phyloP scores from a whole-genome alignment of 2,113 vertebrate species.

The Rhinolophus ferrumequinum region DNA sequence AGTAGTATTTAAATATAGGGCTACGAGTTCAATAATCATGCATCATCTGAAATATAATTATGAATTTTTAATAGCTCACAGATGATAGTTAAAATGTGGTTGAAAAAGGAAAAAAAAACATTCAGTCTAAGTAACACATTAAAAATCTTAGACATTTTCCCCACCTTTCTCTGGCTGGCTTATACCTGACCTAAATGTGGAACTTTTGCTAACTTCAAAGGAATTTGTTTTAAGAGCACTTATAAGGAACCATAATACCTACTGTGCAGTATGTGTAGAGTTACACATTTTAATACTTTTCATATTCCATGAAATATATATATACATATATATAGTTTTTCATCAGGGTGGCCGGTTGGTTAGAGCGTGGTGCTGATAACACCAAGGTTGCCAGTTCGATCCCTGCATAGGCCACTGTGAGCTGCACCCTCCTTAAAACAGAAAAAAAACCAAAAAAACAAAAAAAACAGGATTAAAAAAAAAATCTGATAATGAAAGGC shows the following conservation, averaged over 20 bases:
- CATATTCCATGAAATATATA: background rate
- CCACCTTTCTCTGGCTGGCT: background rate
- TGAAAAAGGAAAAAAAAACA: background rate
- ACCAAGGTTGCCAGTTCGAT: too few species aligned
- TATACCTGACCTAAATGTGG: background rate
- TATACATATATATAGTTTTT: too few species aligned
- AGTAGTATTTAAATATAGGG: background rate
- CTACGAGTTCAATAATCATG: background rate
- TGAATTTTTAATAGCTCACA: background rate
- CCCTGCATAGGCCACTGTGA: too few species aligned
- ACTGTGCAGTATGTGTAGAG: background rate
- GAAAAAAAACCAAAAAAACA: too few species aligned
- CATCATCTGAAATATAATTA: background rate
- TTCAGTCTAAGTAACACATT: background rate
- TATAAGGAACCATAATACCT: background rate
- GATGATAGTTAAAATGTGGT: background rate
- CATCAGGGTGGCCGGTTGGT: too few species aligned
- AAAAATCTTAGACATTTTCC: background rate
- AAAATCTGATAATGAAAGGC: background rate
- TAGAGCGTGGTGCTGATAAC: too few species aligned
- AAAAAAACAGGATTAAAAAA: too few species aligned
- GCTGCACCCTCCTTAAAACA: too few species aligned
- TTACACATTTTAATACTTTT: background rate
- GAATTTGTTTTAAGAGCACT: background rate
- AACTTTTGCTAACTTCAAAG: background rate